These are phyloP conservation scores for Saccostrea glomerata DNA, from an alignment of 1,140 invertebrate species.

Conservation along the genomic window DNA sequence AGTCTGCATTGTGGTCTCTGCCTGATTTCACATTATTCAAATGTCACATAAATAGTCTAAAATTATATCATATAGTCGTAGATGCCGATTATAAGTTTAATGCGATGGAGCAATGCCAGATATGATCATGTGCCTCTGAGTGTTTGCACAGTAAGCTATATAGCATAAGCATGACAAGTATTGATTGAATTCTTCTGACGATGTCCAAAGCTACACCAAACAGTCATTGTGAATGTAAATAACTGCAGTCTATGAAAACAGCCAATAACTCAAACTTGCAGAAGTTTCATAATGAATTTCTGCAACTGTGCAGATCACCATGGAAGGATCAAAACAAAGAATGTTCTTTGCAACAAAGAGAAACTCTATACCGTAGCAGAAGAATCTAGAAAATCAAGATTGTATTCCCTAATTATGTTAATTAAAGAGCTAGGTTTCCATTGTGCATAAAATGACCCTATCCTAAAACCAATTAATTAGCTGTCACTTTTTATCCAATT, in stretches of 20 bases:
- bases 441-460: too few species aligned
- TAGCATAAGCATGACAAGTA: slow-evolving; percentile 5
- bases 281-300: not conserved
- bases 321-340: not conserved
- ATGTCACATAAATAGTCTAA: slow-evolving; percentile 29
- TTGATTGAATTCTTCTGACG: not conserved
- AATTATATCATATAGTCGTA: slow-evolving; percentile 27
- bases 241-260: not conserved
- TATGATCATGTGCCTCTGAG: not conserved
- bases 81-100: slow-evolving; percentile 30
- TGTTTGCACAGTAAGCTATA: slow-evolving; percentile 21
- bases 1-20: not conserved
- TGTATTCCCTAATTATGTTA: not conserved
- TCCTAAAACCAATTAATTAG: too few species aligned
- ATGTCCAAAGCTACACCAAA: not conserved
- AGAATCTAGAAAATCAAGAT: not conserved
- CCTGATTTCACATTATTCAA: slow-evolving; percentile 28
- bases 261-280: not conserved
- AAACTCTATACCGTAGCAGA: not conserved
- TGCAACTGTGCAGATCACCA: not conserved
- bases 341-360: not conserved
- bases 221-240: slow-evolving; percentile 25
- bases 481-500: too few species aligned
- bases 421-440: too few species aligned
- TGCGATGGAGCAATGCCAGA: slow-evolving; percentile 10